These are phyloP conservation scores for Sula dactylatra DNA, from an alignment of 2,113 vertebrate species.

Conservation along the genomic window DNA sequence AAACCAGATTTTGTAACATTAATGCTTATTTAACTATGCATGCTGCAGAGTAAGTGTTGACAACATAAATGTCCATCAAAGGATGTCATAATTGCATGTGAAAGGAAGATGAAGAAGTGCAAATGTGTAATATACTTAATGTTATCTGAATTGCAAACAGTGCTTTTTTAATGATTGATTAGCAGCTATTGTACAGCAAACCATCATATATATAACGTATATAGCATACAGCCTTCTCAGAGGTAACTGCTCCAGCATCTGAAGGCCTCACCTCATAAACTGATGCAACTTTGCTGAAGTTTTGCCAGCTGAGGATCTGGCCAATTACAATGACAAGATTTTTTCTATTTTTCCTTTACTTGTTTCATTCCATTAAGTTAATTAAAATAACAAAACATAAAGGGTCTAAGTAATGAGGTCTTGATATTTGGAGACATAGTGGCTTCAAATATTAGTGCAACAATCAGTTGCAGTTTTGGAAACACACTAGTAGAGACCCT, in stretches of 20 bases:
- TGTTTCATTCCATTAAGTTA: neutral
- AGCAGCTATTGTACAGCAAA: neutral
- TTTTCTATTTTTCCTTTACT: neutral
- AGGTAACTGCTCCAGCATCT: neutral
- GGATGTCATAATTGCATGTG: neutral
- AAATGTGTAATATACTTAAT: neutral
- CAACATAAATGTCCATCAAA: neutral
- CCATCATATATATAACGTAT: neutral
- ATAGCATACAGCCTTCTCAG: neutral
- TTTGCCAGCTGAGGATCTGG: neutral
- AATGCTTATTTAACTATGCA: neutral
- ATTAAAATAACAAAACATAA: neutral
- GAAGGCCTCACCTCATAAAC: neutral
- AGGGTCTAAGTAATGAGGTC: neutral
- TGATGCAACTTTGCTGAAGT: neutral
- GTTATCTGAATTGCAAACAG: neutral
- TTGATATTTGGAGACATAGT: neutral
- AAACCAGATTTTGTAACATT: neutral
- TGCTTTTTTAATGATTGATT: neutral
- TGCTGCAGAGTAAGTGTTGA: neutral
- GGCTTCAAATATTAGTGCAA: neutral
- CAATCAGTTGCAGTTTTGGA: neutral
- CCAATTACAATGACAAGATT: neutral
- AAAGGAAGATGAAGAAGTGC: neutral
- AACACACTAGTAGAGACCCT: neutral